phyloP scores from a whole-genome alignment of 2,888 invertebrate genomes.

The Hemistola chrysoprasaria region DNA sequence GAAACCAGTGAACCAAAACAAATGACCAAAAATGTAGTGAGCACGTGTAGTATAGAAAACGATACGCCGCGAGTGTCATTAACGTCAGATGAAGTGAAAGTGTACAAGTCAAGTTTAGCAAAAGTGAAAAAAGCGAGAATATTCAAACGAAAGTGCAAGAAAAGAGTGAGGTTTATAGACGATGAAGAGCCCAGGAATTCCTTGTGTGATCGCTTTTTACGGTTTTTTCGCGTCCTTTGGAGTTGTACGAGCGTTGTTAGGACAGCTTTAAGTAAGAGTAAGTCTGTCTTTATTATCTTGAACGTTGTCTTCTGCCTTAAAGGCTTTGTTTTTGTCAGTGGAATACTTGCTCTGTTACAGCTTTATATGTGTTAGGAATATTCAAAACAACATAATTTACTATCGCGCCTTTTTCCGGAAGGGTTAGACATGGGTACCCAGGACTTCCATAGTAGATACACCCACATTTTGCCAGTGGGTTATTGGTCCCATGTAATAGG shows the following conservation, averaged over 20 bases:
- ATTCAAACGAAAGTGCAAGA: constrained; percentile 52
- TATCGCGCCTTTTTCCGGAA: too few relatives aligned
- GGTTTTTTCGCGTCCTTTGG: constrained; percentile 61
- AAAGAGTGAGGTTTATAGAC: constrained; percentile 68
- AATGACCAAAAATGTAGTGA: constrained; percentile 53
- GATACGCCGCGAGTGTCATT: constrained; percentile 34
- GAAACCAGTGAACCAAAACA: constrained; percentile 40
- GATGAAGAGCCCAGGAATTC: constrained; percentile 46
- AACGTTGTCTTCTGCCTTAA: constrained; percentile 28
- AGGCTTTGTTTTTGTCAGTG: constrained; percentile 24
- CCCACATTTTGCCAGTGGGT: too few relatives aligned
- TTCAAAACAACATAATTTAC: too few relatives aligned
- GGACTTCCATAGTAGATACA: too few relatives aligned
- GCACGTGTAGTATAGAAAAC: constrained; percentile 30
- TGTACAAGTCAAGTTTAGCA: constrained; percentile 58
- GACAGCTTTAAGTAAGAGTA: constrained; percentile 56
- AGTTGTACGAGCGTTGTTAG: constrained; percentile 53
- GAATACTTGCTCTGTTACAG: neutral
- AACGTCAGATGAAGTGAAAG: constrained; percentile 53
- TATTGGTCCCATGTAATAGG: too few relatives aligned
- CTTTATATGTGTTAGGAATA: too few relatives aligned
- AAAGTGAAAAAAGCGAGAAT: constrained; percentile 51
- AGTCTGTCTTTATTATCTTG: constrained; percentile 37
- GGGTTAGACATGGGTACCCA: too few relatives aligned
- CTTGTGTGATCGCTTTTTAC: constrained; percentile 54